Evolutionary conservation across 2,888 invertebrate genomes (phyloP).

Genomic region (Bellardia pandia): DNA sequence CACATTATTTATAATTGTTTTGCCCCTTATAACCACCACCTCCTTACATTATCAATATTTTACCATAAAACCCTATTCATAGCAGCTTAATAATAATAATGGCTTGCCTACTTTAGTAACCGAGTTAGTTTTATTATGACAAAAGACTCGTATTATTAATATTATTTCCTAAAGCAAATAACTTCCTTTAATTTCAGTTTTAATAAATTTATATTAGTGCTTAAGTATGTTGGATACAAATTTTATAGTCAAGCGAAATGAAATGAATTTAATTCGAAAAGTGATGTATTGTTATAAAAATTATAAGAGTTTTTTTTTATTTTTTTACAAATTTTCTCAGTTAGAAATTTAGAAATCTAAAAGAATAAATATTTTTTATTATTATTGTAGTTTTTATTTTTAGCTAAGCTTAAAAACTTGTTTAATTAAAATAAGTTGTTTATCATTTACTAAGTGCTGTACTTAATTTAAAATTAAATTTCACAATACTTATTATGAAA

Average conservation of each 20-base stretch:
- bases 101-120: background rate
- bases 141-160: constrained; percentile 48
- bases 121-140: constrained; percentile 42
- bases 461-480: constrained; percentile 48
- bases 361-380: background rate
- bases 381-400: constrained; percentile 22
- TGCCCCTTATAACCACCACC: constrained; percentile 23
- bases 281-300: constrained; percentile 71
- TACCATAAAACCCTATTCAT: constrained; percentile 53
- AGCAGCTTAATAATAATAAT: constrained; percentile 40
- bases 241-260: constrained; percentile 64
- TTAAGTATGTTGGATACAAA: constrained; percentile 54
- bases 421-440: constrained; percentile 18
- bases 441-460: constrained; percentile 23
- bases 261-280: constrained; percentile 70
- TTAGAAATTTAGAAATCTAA: constrained; percentile 16
- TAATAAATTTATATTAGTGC: constrained; percentile 43
- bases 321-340: constrained; percentile 14
- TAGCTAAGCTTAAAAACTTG: constrained; percentile 44
- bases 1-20: constrained; percentile 50
- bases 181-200: constrained; percentile 40
- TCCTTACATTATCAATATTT: constrained; percentile 41
- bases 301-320: constrained; percentile 48
- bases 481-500: constrained; percentile 29
- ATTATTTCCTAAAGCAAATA: constrained; percentile 28